These are phyloP conservation scores for Ephydatia muelleri DNA, from an alignment of 37 sponge, comb jelly and placozoan genomes.

Conservation along the genomic window DNA sequence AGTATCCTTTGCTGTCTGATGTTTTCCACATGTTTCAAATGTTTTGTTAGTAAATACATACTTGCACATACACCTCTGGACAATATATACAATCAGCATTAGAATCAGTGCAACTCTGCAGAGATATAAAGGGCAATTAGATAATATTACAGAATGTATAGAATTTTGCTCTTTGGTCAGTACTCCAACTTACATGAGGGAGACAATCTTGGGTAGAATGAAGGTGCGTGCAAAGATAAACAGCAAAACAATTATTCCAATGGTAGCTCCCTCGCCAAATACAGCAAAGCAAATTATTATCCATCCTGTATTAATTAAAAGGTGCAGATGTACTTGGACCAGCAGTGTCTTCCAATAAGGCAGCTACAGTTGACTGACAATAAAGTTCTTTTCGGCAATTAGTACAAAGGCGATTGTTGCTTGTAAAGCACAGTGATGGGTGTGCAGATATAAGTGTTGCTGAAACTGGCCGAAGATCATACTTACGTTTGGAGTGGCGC, in stretches of 20 bases:
- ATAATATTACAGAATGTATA: not conserved
- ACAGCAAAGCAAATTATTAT: not conserved
- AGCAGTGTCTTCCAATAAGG: too few species aligned
- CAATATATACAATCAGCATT: not conserved
- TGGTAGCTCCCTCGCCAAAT: not conserved
- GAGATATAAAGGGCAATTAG: not conserved
- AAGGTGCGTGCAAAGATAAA: not conserved
- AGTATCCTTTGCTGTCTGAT: not conserved
- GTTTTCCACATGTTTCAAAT: not conserved
- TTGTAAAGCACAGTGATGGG: too few species aligned
- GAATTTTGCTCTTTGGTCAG: not conserved
- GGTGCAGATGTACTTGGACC: too few species aligned
- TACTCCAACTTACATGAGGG: not conserved
- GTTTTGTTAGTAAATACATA: not conserved
- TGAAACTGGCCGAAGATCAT: too few species aligned
- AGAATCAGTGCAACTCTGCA: not conserved
- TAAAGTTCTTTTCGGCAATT: too few species aligned
- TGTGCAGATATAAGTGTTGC: too few species aligned
- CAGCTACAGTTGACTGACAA: too few species aligned
- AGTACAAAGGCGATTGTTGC: too few species aligned
- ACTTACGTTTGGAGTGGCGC: too few species aligned
- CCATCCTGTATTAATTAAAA: not conserved
- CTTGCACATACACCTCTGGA: not conserved
- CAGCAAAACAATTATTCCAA: not conserved
- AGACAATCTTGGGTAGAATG: not conserved